Base-by-base conservation (phyloP, 2,113 vertebrate species). In the Eubucco bourcierii region DNA sequence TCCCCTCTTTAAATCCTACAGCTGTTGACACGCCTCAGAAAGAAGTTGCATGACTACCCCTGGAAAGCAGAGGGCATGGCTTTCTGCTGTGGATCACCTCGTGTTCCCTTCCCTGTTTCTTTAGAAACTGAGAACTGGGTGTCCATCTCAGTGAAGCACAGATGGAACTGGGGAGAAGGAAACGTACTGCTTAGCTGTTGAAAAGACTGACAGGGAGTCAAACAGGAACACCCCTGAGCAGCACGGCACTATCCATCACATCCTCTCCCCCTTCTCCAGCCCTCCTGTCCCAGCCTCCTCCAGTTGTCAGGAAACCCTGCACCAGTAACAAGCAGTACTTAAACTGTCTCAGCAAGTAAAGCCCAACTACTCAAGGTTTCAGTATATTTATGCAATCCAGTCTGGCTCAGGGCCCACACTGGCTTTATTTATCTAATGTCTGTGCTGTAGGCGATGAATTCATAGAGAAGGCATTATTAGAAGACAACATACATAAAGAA, bases 351-450 rank as follows among this genome's bases (percentile, higher is more conserved):
- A 92, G 93, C 93, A 33, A 78, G 92, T 12, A 80, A n/a, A 90
- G 80, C 87, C 90, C 55, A 90, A 50, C 52, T 90, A 65, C 94
- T 96, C 37, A 34, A 84, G 71, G 66, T 89, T 92, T 89, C 53
- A 17, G 94, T 88, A 64, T 85, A 92, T 95, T 95, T 94, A 90
- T 95, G 96, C 92, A 95, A 91, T 84, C 86, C 90, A 4, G 9
- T 2, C 89, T 97, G 96, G 93, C 94, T 83, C 93, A 2, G 80
- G 68, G 94, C 95, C 95, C 93, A 82, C 9, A 1, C 17, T 19
- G 46, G 67, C 95, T 96, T 96, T 96, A 94, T 97, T 97, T 96
- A 96, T 97, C 96, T 88, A 95, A 90, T 84, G 90, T 94, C 95
- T 94, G 94, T 92, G 90, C 95, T 96, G 95, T 53, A 84, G 96